phyloP scores from a whole-genome alignment of 2,113 vertebrate genomes.

The Fregetta grallaria region DNA sequence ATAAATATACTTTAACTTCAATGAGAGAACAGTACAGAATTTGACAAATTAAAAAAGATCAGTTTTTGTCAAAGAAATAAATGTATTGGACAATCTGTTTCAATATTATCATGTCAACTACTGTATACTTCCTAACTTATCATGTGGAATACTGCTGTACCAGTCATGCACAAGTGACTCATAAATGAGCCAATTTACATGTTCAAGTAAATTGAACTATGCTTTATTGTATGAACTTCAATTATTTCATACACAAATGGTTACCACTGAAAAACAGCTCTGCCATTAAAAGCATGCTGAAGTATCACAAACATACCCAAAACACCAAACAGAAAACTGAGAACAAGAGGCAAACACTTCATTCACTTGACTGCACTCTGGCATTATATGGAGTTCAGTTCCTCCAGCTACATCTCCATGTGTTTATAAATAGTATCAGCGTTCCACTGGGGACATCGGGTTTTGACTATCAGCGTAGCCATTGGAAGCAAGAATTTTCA shows the following conservation, averaged over 20 bases:
- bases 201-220: slow-evolving; percentile 22
- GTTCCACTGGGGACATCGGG: fast-evolving
- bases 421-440: not conserved
- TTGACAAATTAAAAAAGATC: slow-evolving; percentile 37
- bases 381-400: not conserved
- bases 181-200: slow-evolving; percentile 25
- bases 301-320: not conserved
- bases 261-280: not conserved
- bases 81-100: not conserved
- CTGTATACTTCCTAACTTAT: not conserved
- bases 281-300: not conserved
- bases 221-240: not conserved
- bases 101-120: not conserved
- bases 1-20: not conserved
- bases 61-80: not conserved
- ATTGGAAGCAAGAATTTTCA: not conserved
- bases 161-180: slow-evolving; percentile 13
- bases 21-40: not conserved
- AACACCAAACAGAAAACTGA: not conserved
- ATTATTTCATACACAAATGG: not conserved
- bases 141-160: not conserved
- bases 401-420: not conserved
- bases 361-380: not conserved
- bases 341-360: not conserved
- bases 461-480: not conserved